Evolutionary conservation across 1,140 invertebrate species (phyloP).

Genomic region (Rhysida immarginata): DNA sequence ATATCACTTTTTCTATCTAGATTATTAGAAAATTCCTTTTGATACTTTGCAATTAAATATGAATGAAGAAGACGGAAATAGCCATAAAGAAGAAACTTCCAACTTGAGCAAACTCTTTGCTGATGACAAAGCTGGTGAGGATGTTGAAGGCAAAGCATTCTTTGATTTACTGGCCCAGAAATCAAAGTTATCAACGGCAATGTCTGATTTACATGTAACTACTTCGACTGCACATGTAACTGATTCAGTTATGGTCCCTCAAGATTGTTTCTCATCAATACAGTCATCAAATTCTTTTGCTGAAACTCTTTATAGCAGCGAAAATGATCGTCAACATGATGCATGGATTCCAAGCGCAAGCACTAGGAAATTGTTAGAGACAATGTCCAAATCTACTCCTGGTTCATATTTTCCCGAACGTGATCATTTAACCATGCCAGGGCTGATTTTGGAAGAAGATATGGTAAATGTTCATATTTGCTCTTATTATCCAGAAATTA

Average conservation of each 20-base stretch:
- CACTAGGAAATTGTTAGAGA: conserved; percentile 44
- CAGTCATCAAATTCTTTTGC: conserved; percentile 22
- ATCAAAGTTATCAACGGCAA: background rate
- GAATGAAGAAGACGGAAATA: too few relatives aligned
- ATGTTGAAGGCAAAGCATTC: conserved; percentile 16
- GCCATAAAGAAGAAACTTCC: too few relatives aligned
- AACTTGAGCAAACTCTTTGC: conserved; percentile 15
- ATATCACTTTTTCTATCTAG: too few relatives aligned
- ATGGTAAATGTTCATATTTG: conserved; percentile 41
- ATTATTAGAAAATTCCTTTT: too few relatives aligned
- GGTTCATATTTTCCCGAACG: conserved; percentile 48
- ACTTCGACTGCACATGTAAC: background rate
- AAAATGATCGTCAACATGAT: conserved; percentile 45
- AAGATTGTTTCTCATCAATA: background rate
- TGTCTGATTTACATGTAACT: background rate
- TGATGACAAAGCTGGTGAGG: conserved; percentile 14
- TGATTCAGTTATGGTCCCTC: background rate
- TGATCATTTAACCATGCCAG: conserved; percentile 54
- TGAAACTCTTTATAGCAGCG: conserved; percentile 23
- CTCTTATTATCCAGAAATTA: too few relatives aligned
- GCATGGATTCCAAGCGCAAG: conserved; percentile 56
- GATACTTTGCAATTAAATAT: too few relatives aligned
- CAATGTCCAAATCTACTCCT: conserved; percentile 42
- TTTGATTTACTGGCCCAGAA: conserved; percentile 14
- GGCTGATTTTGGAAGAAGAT: conserved; percentile 48